Evolutionary conservation across 2,113 vertebrate genomes (phyloP), one percentile per base, ranked within the genome.

Genomic region (Willisornis vidua): DNA sequence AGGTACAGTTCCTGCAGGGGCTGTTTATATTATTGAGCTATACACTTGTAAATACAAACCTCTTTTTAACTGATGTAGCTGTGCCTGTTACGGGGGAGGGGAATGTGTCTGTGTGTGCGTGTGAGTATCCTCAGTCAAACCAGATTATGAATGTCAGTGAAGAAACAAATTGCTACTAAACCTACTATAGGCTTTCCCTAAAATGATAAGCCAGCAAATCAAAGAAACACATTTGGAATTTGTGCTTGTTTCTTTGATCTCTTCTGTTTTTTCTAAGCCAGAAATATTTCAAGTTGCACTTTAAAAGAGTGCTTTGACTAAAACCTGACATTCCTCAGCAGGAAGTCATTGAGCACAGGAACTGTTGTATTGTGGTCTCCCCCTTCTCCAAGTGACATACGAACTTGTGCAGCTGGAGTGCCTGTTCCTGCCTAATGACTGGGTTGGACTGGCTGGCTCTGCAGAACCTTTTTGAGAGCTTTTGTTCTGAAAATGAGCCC

Each of bases 81-180:
- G 55, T 62, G 54, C 26, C 22, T 68, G 1, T 65, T 54, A 14
- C 11, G 41, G 2, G 16, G 14, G 24, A 55, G 48, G 59, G 24
- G 19, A 19, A 63, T 35, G 33, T 7, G 31, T 39, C 39, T 10
- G 51, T 59, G 16, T 37, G 33, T 35, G 20, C 23, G 6, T 35
- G 22, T 58, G 6, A 13, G 8, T 71, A 26, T 86, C n/a, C 49
- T 86, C 63, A 46, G 52, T 88, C 78, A 88, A 86, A 92, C 68
- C 25, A 39, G 61, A 58, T 81, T 51, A 33, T 6, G 14, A 59
- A 26, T 59, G 17, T 77, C 59, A 67, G 2, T 2, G 20, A 74
- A 84, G 76, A 81, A 92, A 93, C 88, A 93, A 95, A 94, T 93
- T 54, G 72, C 61, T 97, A 61, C 79, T 90, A 93, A 96, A 92